These are phyloP conservation scores for Pocillopora meandrina DNA, from an alignment of 92 coral and sea anemone species.

Conservation along the genomic window DNA sequence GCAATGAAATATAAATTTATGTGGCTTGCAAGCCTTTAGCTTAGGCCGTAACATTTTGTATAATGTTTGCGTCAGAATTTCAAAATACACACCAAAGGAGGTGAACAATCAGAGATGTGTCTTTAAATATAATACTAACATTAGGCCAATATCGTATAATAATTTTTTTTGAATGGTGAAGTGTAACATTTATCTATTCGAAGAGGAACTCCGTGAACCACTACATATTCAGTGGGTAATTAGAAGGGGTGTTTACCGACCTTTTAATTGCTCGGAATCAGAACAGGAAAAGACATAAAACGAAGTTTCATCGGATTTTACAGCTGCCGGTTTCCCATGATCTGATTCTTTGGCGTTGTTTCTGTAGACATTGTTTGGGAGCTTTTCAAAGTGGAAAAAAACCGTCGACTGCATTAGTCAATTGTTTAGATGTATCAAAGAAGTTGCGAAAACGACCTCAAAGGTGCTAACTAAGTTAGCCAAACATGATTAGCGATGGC, in stretches of 20 bases:
- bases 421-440: slow-evolving; percentile 1
- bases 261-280: neutral
- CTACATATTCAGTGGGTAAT: neutral
- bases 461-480: slow-evolving; percentile 46
- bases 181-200: neutral
- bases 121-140: neutral
- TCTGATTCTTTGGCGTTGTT: neutral
- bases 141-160: neutral
- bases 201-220: neutral
- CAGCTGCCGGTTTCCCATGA: neutral
- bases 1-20: too few relatives aligned
- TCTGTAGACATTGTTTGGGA: slow-evolving; percentile 12
- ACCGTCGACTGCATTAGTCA: slow-evolving; percentile 5
- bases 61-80: neutral
- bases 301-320: neutral
- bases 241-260: neutral
- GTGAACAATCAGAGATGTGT: neutral
- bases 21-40: too few relatives aligned
- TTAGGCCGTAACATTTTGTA: too few relatives aligned
- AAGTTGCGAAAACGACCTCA: slow-evolving; percentile 37
- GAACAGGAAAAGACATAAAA: neutral
- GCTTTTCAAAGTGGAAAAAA: slow-evolving; percentile 7
- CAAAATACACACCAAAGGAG: neutral
- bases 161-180: neutral
- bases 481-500: slow-evolving; percentile 34